Base-by-base conservation (phyloP, 2,113 vertebrate species). In the Oncorhynchus gorbuscha region DNA sequence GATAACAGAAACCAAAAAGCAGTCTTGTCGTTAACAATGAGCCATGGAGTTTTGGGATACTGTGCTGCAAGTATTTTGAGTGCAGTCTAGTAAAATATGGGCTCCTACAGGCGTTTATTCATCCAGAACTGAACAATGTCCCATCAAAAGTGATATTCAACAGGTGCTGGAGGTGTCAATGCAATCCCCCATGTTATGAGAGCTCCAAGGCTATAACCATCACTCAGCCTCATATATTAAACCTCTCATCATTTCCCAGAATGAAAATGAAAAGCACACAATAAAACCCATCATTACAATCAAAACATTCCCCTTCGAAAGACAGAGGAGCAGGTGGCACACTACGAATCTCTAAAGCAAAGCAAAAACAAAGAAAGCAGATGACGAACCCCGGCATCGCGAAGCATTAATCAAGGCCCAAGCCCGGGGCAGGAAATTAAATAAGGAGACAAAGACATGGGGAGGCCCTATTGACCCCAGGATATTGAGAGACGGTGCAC, bases 351-450 rank as follows among this genome's bases (percentile, higher is more conserved):
- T 30, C 58, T 18, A 61, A 8, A 62, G 14, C 18, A 69, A 74
- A 78, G 28, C 82, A 64, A 58, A 76, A 72, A 83, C 76, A n/a
- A 62, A 9, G 59, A 62, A 62, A n/a, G 13, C 59, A 62, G 20
- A 62, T 55, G 51, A 55, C 51, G 5, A 55, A 55, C 51, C 14
- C 12, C 16, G 51, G 28, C n/a, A 67, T 35, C 72, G 59, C 59
- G 45, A 71, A 28, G 73, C 81, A 80, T 83, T 86, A 83, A 86
- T 86, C 77, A 84, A 49, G 64, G 72, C 71, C 78, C 75, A 72
- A 39, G 77, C 18, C 18, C 68, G 59, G 59, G 67, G 69, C 74
- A 82, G 81, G 51, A 88, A 88, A 88, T 86, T 76, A 85, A 83
- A 86, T 82, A 77, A 79, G 62, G 30, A 80, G 77, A 81, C 64